These are phyloP conservation scores for Eueides isabella DNA, from an alignment of 1,140 invertebrate species.

Conservation along the genomic window DNA sequence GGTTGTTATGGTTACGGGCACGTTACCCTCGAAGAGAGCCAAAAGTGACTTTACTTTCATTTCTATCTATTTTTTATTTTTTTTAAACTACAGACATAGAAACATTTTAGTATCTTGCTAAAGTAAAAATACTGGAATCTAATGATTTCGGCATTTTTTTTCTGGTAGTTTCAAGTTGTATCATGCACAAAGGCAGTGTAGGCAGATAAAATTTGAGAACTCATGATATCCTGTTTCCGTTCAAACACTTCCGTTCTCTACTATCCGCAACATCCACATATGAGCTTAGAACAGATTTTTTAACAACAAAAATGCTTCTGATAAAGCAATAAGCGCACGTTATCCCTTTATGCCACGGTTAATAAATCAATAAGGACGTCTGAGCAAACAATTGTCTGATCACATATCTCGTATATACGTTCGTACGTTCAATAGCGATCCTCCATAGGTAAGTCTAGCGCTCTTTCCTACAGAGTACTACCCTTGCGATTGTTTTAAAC, in stretches of 20 bases:
- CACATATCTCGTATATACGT: neutral
- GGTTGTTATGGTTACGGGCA: constrained; percentile 5
- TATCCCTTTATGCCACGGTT: neutral
- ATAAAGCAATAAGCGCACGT: neutral
- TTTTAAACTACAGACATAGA: no score
- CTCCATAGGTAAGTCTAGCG: neutral
- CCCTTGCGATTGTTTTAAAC: neutral
- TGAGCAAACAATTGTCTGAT: neutral
- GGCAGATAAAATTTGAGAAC: no score
- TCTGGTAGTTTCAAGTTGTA: no score
- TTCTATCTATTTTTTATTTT: no score
- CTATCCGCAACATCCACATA: no score
- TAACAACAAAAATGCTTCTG: no score
- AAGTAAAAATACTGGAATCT: neutral
- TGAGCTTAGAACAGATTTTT: no score
- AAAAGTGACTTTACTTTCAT: neutral
- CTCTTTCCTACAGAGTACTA: neutral
- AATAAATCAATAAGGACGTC: constrained; percentile 4
- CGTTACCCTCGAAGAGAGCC: neutral
- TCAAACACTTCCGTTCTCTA: no score
- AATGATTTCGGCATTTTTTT: no score
- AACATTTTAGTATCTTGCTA: neutral
- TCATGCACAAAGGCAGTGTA: no score
- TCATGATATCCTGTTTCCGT: no score
- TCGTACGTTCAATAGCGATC: no score